phyloP scores from a whole-genome alignment of 2,888 invertebrate genomes.

The Ennomos quercinarius region DNA sequence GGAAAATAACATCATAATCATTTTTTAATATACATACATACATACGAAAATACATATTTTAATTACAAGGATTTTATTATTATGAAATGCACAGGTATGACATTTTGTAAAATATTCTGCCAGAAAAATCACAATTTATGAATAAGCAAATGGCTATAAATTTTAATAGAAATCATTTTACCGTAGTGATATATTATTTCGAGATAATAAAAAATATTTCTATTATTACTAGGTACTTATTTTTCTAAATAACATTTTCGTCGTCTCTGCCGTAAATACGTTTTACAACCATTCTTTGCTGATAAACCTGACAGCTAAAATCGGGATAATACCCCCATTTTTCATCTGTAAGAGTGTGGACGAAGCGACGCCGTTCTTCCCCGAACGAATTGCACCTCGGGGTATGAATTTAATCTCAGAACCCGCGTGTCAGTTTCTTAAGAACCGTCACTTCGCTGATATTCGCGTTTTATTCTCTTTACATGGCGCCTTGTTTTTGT shows the following conservation, averaged over 20 bases:
- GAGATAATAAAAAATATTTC: neutral
- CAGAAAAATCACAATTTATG: too few species aligned
- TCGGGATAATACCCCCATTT: conserved; percentile 78
- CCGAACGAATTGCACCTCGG: conserved; percentile 78
- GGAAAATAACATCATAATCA: too few species aligned
- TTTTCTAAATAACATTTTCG: conserved; percentile 6
- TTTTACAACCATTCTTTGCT: conserved; percentile 53
- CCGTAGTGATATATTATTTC: too few species aligned
- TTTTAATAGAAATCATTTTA: too few species aligned
- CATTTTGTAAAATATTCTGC: too few species aligned
- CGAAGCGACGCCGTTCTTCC: conserved; percentile 68
- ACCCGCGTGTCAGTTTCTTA: conserved; percentile 76
- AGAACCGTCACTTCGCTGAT: conserved; percentile 68
- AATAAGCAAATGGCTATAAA: too few species aligned
- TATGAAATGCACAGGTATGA: too few species aligned
- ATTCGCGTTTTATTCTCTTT: conserved; percentile 57
- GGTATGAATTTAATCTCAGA: conserved; percentile 83
- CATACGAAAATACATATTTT: too few species aligned
- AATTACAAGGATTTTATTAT: too few species aligned
- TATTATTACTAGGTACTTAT: neutral
- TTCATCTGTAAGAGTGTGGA: conserved; percentile 74
- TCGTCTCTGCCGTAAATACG: conserved; percentile 17
- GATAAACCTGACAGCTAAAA: conserved; percentile 73
- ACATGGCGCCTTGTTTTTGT: conserved; percentile 54
- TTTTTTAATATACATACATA: too few species aligned